Base-by-base conservation (phyloP, 1,140 invertebrate species). In the Harpegnathos saltator region DNA sequence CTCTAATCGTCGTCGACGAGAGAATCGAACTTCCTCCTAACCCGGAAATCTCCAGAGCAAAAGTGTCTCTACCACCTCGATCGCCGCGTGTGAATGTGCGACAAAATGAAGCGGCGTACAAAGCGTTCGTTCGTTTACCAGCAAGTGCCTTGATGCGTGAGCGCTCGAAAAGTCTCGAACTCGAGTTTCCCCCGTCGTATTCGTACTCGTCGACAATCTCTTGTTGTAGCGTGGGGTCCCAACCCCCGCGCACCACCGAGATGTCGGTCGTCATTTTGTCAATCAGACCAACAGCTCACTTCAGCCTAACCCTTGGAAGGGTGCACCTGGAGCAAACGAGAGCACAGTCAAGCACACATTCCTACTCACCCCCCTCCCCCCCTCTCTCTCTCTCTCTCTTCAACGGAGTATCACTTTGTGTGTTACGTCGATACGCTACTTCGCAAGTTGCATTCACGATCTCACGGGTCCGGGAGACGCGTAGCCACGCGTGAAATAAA, bases 181-280 rank as follows among this genome's bases (percentile, higher is more conserved):
- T 99, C 89, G 98, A 99, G 94, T 99, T 99, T 91, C 99, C 99
- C 90, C 99, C 99, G 95, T 99, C 99, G 95, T 99, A 99, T 95
- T 99, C 99, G 95, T 99, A 98, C 93, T 99, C 98, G 91, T 98
- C 98, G 93, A 98, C 97, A 93, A 98, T 97, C 95, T 98, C 97
- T 93, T 97, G 97, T 92, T 97, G 96, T 92, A 98, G 96, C 94
- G 97, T 97, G 88, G 97, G 97, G 95, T 99, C 98, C 98, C 98
- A 98, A 86, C 93, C 94, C 87, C 91, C 90, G 91, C 98, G 97
- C 94, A 98, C 97, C 95, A 98, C 97, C 94, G 98, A 98, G 94
- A 99, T 99, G 96, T 99, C 98, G 95, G 98, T 99, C 95, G 98
- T 99, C 98, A 99, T 99, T 94, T 95, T 96, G 93, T 93, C 94